phyloP scores from a whole-genome alignment of 2,888 invertebrate species.

The Diplolepis rosae region DNA sequence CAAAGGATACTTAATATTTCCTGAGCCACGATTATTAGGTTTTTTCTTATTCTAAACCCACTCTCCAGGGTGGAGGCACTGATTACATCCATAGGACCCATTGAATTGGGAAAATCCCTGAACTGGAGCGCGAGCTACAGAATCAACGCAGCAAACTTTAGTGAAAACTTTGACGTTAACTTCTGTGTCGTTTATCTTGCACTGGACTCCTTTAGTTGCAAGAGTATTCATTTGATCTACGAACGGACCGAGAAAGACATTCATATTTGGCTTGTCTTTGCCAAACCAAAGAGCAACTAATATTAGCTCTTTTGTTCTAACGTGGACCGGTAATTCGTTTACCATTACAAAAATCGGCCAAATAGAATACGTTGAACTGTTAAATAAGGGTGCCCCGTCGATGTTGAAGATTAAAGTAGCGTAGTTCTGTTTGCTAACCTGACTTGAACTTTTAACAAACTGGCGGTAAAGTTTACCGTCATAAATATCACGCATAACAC shows the following conservation, averaged over 20 bases:
- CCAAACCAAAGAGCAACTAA: slow-evolving; percentile 34
- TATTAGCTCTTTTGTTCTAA: slow-evolving; percentile 27
- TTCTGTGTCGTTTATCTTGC: slow-evolving; percentile 25
- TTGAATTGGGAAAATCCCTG: slow-evolving; percentile 37
- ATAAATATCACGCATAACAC: slow-evolving; percentile 36
- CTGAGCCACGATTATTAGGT: not conserved
- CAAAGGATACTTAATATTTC: slow-evolving; percentile 36
- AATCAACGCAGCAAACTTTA: slow-evolving; percentile 39
- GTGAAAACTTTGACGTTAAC: slow-evolving; percentile 26
- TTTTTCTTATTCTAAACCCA: not conserved
- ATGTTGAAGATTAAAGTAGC: too few relatives aligned
- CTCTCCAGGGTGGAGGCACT: slow-evolving; percentile 39
- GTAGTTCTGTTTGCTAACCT: not conserved
- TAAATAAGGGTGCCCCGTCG: slow-evolving; percentile 40
- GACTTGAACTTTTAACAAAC: slow-evolving; percentile 19
- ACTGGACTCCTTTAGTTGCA: slow-evolving; percentile 34
- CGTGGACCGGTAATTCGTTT: slow-evolving; percentile 41
- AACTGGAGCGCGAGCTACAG: slow-evolving; percentile 31
- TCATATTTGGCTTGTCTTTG: slow-evolving; percentile 45
- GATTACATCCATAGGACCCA: slow-evolving; percentile 35
- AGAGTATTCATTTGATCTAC: slow-evolving; percentile 33
- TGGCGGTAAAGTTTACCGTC: slow-evolving; percentile 39
- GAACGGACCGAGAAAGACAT: slow-evolving; percentile 36
- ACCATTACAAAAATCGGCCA: slow-evolving; percentile 44
- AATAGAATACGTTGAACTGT: slow-evolving; percentile 39